These are phyloP conservation scores for Pantherophis guttatus DNA, from an alignment of 2,113 vertebrate species.

Conservation along the genomic window DNA sequence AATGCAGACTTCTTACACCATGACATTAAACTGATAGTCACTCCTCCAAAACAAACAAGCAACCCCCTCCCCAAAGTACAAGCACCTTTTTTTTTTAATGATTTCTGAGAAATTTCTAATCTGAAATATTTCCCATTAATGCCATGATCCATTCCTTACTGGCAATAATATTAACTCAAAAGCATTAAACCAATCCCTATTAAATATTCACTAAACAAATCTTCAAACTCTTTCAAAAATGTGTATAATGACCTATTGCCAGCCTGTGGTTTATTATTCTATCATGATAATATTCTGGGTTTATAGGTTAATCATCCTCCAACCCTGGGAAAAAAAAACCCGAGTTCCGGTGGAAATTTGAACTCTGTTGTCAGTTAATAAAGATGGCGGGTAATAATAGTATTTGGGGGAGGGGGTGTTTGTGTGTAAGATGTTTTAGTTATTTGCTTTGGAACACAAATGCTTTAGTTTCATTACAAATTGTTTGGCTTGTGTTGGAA, in stretches of 20 bases:
- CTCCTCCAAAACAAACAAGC: background rate
- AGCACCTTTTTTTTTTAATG: background rate
- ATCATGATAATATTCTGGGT: background rate
- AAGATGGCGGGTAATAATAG: background rate
- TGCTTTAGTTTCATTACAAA: background rate
- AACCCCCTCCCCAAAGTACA: background rate
- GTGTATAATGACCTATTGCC: background rate
- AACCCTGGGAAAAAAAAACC: background rate
- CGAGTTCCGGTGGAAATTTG: background rate
- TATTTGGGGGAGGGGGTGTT: background rate
- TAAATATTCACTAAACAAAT: background rate
- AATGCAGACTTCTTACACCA: background rate
- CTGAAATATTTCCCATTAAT: conserved; percentile 12
- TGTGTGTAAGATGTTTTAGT: background rate
- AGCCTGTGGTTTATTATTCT: background rate
- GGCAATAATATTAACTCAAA: background rate
- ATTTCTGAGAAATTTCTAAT: conserved; percentile 1
- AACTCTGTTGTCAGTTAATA: background rate
- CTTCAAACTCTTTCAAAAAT: background rate
- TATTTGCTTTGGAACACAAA: background rate
- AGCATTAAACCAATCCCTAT: background rate
- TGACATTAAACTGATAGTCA: background rate
- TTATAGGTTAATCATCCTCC: background rate
- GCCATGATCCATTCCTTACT: background rate
- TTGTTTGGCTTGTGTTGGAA: background rate